Base-by-base conservation (phyloP, 2,888 invertebrate genomes). In the Protophormia terraenovae region DNA sequence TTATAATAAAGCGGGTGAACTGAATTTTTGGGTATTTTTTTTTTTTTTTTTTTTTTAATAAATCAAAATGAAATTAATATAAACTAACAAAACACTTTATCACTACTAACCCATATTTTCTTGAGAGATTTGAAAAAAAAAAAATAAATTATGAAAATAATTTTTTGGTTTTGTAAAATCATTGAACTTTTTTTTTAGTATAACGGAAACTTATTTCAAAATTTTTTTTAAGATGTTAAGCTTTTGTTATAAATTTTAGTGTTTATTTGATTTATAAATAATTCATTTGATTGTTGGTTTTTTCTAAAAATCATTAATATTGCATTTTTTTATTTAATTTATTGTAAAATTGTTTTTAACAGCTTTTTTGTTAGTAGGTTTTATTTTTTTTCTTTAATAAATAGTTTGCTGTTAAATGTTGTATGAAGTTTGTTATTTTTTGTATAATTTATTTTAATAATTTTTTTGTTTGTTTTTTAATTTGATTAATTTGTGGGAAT, bases 211-310 rank as follows among this genome's bases (percentile, higher is more conserved):
- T 71, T 7, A 16, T 53, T 69, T 50, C 19, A 10, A 53, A 22
- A 5, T 3, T 47, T 47, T 47, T 47, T 69, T 53, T 67, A 50
- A 12, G 7, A 6, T 67, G 22, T 24, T 53, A 14, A 8, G 1
- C 32, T 35, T 35, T 32, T 69, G 32, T 5, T 53, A 24, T 10
- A 14, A 2, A 27, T 8, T 27, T 16, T 32, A 29, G 1, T 29
- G 50, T 72, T 53, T 5, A 41, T 41, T 41, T n/a, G 53, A 32
- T 72, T 71, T 24, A 72, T 79, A 72, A 64, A 79, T 64, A 79
- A 72, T 66, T 66, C 16, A 72, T 72, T 64, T 50, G 10, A 24
- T 64, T 79, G 19, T 41, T 45, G 35, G n/a, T 41, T 41, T 41
- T n/a, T 41, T 47, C 62, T 53, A 32, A 22, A 50, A 71, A 22